Conservation (phyloP, 2,113 vertebrate genomes). For the Ochotona curzoniae region DNA sequence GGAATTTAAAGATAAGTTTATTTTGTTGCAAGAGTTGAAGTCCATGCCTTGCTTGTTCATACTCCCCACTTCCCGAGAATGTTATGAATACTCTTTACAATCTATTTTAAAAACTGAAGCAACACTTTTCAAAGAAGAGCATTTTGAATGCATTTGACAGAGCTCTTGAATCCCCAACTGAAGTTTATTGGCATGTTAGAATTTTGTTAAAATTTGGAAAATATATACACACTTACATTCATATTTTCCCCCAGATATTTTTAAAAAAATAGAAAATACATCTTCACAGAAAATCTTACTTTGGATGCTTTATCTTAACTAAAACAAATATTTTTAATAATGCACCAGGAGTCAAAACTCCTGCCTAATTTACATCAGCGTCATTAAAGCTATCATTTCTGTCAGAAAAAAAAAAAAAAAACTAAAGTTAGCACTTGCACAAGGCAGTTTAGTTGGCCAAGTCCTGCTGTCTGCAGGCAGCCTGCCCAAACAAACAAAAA, state of each 20-base stretch:
- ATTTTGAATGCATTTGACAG: neutral
- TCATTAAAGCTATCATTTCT: constrained; percentile 70
- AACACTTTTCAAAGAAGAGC: neutral
- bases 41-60: too few species aligned
- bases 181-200: neutral
- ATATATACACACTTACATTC: neutral
- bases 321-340: constrained; percentile 40
- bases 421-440: constrained; percentile 53
- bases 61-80: too few species aligned
- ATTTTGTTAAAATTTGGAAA: constrained; percentile 11
- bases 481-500: constrained; percentile 74
- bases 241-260: constrained; percentile 1
- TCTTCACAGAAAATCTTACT: neutral
- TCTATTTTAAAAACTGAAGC: neutral
- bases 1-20: too few species aligned
- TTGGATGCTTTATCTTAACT: constrained; percentile 8
- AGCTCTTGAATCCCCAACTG: neutral
- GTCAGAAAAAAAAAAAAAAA: constrained; percentile 58
- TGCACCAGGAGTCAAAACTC: constrained; percentile 22
- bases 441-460: constrained; percentile 65
- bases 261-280: constrained; percentile 19
- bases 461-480: constrained; percentile 77
- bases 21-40: too few species aligned
- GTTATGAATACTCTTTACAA: too few species aligned
- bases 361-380: constrained; percentile 56